Evolutionary conservation across 2,113 vertebrate genomes (phyloP).

Genomic region (Zapus hudsonius): DNA sequence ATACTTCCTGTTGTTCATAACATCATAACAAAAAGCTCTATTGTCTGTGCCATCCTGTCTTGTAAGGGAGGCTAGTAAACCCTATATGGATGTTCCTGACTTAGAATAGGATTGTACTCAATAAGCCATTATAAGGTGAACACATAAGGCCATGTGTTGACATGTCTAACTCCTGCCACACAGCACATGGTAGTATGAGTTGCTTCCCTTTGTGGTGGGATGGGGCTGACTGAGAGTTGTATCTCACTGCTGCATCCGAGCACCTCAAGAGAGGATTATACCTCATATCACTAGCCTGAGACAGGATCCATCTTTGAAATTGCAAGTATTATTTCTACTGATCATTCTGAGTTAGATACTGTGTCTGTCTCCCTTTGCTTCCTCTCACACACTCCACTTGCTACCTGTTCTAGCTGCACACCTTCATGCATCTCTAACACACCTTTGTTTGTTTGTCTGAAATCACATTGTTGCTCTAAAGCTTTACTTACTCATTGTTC

Average conservation of each 20-base stretch:
- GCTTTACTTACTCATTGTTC: background rate
- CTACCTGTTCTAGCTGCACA: background rate
- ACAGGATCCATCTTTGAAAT: background rate
- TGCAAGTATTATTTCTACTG: background rate
- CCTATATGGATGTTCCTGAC: background rate
- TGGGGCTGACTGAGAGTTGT: background rate
- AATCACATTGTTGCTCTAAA: background rate
- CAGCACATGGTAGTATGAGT: background rate
- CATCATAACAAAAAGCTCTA: background rate
- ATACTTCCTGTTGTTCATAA: slow-evolving; percentile 16
- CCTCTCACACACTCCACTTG: rapidly evolving
- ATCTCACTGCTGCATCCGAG: background rate
- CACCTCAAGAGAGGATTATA: background rate
- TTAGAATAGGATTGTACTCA: background rate
- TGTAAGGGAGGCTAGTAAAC: too few relatives aligned
- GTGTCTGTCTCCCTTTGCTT: rapidly evolving
- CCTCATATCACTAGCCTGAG: background rate
- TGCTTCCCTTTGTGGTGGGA: background rate
- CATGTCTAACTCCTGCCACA: background rate
- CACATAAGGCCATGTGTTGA: background rate
- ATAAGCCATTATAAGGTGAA: background rate
- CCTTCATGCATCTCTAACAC: rapidly evolving
- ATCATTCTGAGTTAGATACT: too few relatives aligned
- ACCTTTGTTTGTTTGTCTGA: background rate
- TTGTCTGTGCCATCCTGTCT: background rate